These are phyloP conservation scores for Antidorcas marsupialis DNA, from an alignment of 2,113 vertebrate genomes.

Conservation along the genomic window DNA sequence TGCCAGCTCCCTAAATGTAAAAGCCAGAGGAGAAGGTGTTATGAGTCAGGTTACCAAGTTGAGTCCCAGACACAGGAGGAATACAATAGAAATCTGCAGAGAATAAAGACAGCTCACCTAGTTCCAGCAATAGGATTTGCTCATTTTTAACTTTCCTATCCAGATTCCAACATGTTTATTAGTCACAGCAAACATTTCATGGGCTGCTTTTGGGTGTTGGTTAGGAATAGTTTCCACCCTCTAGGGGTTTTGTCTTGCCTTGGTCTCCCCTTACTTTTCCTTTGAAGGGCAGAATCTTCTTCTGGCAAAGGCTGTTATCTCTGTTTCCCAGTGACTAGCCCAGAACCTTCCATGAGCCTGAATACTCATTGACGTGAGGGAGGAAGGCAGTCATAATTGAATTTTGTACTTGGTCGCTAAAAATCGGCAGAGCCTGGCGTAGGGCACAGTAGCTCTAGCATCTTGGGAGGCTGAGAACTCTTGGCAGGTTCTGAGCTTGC, in stretches of 20 bases:
- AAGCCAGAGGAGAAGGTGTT: background rate
- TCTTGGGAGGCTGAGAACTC: background rate
- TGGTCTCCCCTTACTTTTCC: background rate
- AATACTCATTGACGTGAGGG: background rate
- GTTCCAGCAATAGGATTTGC: background rate
- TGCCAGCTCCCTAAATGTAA: slow-evolving; percentile 89
- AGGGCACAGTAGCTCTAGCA: background rate
- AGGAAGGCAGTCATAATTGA: background rate
- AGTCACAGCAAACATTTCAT: background rate
- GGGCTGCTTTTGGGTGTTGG: background rate
- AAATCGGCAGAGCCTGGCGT: background rate
- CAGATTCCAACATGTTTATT: background rate
- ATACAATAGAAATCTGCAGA: background rate
- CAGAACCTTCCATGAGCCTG: background rate
- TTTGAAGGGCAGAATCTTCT: background rate
- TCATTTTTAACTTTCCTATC: background rate
- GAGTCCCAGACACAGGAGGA: background rate
- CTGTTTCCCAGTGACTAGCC: background rate
- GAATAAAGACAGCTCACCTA: background rate
- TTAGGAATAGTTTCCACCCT: background rate
- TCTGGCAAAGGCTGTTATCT: background rate
- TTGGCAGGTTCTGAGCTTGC: background rate
- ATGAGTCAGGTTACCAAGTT: background rate
- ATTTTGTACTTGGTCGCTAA: background rate
- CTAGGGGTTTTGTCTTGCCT: background rate